phyloP scores from a whole-genome alignment of 1,140 invertebrate genomes.

The Megalopta genalis region DNA sequence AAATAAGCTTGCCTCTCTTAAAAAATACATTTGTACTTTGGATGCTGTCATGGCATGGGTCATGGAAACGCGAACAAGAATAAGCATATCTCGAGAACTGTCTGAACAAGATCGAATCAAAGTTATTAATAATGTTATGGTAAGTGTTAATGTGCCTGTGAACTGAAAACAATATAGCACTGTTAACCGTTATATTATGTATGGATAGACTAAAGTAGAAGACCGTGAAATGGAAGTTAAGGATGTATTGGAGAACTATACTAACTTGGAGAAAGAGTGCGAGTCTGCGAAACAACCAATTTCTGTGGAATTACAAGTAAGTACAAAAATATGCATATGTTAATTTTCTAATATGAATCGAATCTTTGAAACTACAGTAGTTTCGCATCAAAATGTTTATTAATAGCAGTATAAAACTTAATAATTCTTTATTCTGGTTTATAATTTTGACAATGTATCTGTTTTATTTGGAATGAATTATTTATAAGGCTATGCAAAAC shows the following conservation, averaged over 20 bases:
- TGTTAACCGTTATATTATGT: constrained; percentile 15
- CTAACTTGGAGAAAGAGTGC: constrained; percentile 84
- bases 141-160: constrained; percentile 64
- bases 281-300: constrained; percentile 82
- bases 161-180: neutral
- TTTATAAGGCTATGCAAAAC: too few relatives aligned
- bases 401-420: too few relatives aligned
- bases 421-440: too few relatives aligned
- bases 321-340: constrained; percentile 20
- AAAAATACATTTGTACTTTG: constrained; percentile 82
- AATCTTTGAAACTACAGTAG: neutral
- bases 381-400: too few relatives aligned
- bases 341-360: too few relatives aligned
- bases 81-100: constrained; percentile 79
- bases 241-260: constrained; percentile 85
- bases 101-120: constrained; percentile 79
- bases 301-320: constrained; percentile 82
- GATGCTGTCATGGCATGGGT: constrained; percentile 82
- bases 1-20: constrained; percentile 82
- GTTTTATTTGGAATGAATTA: too few relatives aligned
- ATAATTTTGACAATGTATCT: too few relatives aligned
- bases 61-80: constrained; percentile 79
- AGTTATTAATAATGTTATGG: constrained; percentile 83
- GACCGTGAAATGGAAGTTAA: constrained; percentile 84
- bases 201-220: constrained; percentile 76